Percentiles rank a stretch among this genome's conserved stretches.
These are phyloP conservation scores for Neopipo cinnamomea DNA, from an alignment of 2,113 vertebrate species.

Conservation along the genomic window DNA sequence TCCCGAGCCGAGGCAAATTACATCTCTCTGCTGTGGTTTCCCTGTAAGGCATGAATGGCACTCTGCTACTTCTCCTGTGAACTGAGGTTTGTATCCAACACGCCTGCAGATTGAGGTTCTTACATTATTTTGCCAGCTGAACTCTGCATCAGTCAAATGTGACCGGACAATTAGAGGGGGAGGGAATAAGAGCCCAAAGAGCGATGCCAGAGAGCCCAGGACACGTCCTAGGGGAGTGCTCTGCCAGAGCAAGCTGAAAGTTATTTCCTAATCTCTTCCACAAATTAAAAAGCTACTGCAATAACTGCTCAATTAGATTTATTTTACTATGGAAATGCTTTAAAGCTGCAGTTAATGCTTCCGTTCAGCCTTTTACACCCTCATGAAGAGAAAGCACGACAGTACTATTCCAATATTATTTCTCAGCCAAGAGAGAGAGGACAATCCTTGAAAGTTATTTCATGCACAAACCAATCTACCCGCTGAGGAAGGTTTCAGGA, in stretches of 20 bases:
- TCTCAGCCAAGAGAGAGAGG: conserved; percentile 22
- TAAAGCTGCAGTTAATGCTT: conserved; percentile 53
- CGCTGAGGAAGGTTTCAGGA: background rate
- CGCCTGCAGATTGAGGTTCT: background rate
- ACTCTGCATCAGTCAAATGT: conserved; percentile 38
- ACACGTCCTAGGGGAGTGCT: conserved; percentile 34
- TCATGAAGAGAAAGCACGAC: background rate
- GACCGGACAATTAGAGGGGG: conserved; percentile 27
- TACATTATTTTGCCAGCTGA: conserved; percentile 24
- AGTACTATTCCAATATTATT: background rate
- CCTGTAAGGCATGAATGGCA: background rate
- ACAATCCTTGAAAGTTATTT: background rate
- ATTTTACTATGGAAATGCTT: conserved; percentile 66
- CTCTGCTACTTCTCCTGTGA: background rate
- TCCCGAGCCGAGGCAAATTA: background rate
- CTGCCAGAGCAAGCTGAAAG: conserved; percentile 61
- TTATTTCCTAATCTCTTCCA: conserved; percentile 69
- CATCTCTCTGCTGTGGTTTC: conserved; percentile 1
- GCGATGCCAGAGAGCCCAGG: conserved; percentile 17
- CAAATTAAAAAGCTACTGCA: conserved; percentile 70
- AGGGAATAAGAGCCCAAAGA: conserved; percentile 37
- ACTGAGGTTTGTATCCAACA: background rate
- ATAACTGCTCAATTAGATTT: conserved; percentile 69
- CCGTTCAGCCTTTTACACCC: conserved; percentile 50
- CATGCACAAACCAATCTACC: background rate